A percentile compares a stretch with the other conserved stretches of the same genome.
Conservation (phyloP, 2,113 vertebrate species). For the Morone chrysops region DNA sequence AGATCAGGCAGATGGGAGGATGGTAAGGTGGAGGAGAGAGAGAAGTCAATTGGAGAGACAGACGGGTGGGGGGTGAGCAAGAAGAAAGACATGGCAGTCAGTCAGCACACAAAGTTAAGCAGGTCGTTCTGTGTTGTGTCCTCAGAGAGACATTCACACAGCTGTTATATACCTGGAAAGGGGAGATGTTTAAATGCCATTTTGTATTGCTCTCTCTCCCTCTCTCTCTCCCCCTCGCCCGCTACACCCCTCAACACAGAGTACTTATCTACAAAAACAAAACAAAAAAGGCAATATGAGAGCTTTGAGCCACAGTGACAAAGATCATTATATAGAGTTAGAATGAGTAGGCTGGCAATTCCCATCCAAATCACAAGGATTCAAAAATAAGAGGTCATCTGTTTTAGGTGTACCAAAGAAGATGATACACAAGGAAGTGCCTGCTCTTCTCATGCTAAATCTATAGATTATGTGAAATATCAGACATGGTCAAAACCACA, state of each 20-base stretch:
- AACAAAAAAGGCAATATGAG: conserved; percentile 79
- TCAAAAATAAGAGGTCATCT: background rate
- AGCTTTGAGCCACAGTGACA: conserved; percentile 81
- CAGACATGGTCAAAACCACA: conserved; percentile 75
- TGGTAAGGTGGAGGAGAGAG: conserved; percentile 71
- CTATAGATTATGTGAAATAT: conserved; percentile 68
- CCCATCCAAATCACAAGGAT: conserved; percentile 13
- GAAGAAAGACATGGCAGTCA: conserved; percentile 86
- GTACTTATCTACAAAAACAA: conserved; percentile 89
- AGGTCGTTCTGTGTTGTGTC: conserved; percentile 79
- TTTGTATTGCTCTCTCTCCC: conserved; percentile 82
- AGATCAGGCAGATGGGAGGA: conserved; percentile 75
- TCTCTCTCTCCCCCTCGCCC: conserved; percentile 79
- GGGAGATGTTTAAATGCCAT: conserved; percentile 88
- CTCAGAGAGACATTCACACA: conserved; percentile 80
- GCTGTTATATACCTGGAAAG: conserved; percentile 86
- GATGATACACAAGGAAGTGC: conserved; percentile 39
- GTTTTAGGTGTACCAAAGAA: conserved; percentile 33
- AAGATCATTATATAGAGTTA: conserved; percentile 75
- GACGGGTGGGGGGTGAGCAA: conserved; percentile 82
- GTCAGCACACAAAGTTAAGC: conserved; percentile 85
- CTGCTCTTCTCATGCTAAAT: conserved; percentile 73
- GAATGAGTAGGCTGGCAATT: conserved; percentile 61
- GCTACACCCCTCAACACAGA: conserved; percentile 88
- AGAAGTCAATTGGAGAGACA: conserved; percentile 77